Conservation (phyloP, 2,797 vertebrate genomes). For the Potorous gilbertii region DNA sequence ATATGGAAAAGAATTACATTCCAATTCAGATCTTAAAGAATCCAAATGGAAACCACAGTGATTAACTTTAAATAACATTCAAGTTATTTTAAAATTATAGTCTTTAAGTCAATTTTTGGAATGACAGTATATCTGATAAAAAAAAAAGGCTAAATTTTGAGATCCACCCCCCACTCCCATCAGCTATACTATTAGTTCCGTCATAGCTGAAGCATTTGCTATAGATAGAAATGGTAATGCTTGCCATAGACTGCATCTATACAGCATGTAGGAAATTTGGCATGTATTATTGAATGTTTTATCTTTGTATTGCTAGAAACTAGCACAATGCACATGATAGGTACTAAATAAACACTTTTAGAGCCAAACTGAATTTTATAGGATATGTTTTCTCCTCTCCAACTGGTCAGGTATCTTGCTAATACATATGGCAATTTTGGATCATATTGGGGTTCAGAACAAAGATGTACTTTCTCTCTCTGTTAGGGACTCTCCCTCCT, state of each 20-base stretch:
- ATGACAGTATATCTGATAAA: constrained; percentile 64
- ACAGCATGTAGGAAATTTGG: not conserved
- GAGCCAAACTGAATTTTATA: not conserved
- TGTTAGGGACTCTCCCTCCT: not conserved
- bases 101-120: constrained; percentile 58
- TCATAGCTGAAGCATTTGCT: constrained; percentile 12
- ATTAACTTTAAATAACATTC: constrained; percentile 64
- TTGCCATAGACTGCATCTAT: not conserved
- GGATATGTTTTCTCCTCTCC: not conserved
- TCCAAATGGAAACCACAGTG: constrained; percentile 40
- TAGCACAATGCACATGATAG: not conserved
- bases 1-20: constrained; percentile 57
- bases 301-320: too few relatives aligned
- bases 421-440: not conserved
- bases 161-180: not conserved
- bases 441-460: not conserved
- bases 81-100: constrained; percentile 63
- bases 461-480: fast-evolving
- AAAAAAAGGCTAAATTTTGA: constrained; percentile 55
- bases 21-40: constrained; percentile 46
- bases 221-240: not conserved
- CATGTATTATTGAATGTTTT: not conserved
- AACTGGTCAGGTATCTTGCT: not conserved
- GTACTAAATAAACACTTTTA: not conserved
- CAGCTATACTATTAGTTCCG: constrained; percentile 39